phyloP scores from a whole-genome alignment of 2,113 vertebrate genomes.

The Lethenteron camtschaticum region DNA sequence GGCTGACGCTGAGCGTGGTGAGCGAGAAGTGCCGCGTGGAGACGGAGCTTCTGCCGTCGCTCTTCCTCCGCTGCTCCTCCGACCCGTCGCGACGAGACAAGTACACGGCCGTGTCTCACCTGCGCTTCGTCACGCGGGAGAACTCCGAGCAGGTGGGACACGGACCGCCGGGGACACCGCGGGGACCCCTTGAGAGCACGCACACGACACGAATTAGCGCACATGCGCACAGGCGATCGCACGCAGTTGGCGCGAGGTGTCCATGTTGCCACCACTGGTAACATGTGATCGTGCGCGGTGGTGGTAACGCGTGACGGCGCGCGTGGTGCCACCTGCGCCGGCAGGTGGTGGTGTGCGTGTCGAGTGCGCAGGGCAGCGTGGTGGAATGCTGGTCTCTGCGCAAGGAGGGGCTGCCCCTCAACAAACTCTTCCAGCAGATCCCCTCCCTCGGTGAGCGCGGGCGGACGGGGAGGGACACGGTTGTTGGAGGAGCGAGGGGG shows the following conservation, averaged over 20 bases:
- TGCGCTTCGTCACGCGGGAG: conserved; percentile 84
- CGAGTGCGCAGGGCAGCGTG: conserved; percentile 64
- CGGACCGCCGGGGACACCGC: no score
- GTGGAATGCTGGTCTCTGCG: conserved; percentile 90
- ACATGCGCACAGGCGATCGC: no score
- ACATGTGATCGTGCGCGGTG: no score
- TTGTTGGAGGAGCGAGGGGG: no score
- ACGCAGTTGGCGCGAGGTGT: no score
- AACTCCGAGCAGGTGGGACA: conserved; percentile 91
- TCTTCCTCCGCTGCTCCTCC: conserved; percentile 89
- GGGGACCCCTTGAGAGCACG: no score
- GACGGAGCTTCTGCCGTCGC: conserved; percentile 72
- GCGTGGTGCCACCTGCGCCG: fast-evolving
- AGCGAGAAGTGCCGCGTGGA: conserved; percentile 90
- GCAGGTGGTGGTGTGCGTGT: conserved; percentile 74
- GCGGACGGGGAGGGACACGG: no score
- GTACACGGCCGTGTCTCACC: conserved; percentile 69
- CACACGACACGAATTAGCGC: no score
- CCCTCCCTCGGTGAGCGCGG: conserved; percentile 53
- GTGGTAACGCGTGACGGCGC: no score
- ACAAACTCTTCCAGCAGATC: conserved; percentile 90
- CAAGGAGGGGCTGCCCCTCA: conserved; percentile 81
- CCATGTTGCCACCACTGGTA: no score
- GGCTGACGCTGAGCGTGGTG: conserved; percentile 45
- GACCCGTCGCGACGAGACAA: conserved; percentile 59